These are phyloP conservation scores for Blastobasis lacticolella DNA, from an alignment of 2,888 invertebrate genomes.

Conservation along the genomic window DNA sequence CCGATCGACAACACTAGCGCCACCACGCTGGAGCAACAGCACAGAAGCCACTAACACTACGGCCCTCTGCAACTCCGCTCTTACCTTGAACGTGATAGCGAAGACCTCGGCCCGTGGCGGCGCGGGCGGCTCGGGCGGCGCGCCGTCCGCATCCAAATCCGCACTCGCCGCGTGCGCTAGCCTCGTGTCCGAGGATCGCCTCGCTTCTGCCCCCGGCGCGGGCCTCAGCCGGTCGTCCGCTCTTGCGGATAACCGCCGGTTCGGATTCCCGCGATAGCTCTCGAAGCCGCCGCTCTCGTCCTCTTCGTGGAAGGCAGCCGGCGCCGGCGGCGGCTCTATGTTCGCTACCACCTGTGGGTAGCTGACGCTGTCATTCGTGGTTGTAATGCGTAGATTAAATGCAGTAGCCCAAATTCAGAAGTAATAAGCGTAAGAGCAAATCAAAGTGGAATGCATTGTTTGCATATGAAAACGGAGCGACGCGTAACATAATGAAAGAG, in stretches of 20 bases:
- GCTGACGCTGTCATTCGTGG: conserved; percentile 25
- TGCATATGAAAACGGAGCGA: too few species aligned
- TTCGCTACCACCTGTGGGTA: conserved; percentile 69
- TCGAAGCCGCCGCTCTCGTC: conserved; percentile 71
- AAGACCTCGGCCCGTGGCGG: conserved; percentile 4
- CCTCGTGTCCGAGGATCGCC: conserved; percentile 33
- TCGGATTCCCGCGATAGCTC: conserved; percentile 58
- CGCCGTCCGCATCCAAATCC: conserved; percentile 38
- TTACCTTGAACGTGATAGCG: too few species aligned
- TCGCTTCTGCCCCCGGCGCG: conserved; percentile 14
- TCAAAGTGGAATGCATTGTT: too few species aligned
- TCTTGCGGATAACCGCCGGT: conserved; percentile 44
- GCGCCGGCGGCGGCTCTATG: conserved; percentile 70
- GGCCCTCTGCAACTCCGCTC: too few species aligned
- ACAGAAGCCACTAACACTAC: too few species aligned
- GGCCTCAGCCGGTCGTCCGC: conserved; percentile 22
- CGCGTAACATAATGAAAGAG: too few species aligned
- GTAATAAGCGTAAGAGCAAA: too few species aligned
- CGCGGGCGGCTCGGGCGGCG: conserved; percentile 41
- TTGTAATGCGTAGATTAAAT: too few species aligned
- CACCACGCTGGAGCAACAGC: too few species aligned
- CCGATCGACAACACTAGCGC: conserved; percentile 10
- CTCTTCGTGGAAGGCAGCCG: conserved; percentile 60
- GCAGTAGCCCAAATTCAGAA: too few species aligned
- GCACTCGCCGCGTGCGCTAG: conserved; percentile 18